Evolutionary conservation across 53 echinoderm and acorn worm genomes (phyloP), one percentile per base, ranked within the genome.

Genomic region (Pentamera pediparva): DNA sequence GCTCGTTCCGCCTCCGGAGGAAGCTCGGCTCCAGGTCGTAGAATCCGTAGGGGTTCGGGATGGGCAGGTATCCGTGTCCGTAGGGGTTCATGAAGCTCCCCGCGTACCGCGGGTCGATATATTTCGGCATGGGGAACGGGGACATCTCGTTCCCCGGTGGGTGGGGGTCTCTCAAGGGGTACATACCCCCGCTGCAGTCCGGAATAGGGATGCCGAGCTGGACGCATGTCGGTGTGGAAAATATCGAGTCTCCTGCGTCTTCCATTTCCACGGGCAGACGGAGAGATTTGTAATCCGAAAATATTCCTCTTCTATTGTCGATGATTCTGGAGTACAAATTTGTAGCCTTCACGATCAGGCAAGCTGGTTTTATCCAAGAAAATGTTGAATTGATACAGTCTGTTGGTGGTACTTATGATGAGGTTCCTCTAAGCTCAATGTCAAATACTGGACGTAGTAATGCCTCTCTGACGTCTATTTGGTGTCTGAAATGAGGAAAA

Each of bases 1-100:
- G 59, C 75, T 96, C 96, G 88, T 96, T 96, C 37, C 96, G 82
- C 38, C 96, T 72, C 21, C 96, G 85, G 56, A 96, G 90, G 30
- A 96, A 96, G 37, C 91, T 91, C 75, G 96, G 96, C 79, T 96
- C 96, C 25, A 90, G 79, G 61, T 96, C 96, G 83, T 96, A 96
- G 69, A 91, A 96, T 0, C 96, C 96, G 78, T 91, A 91, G 21
- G 96, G 96, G 63, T 88, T 87, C 22, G 96, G 91, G 33, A 96
- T 69, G 47, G 96, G 96, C 33, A 96, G 83, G 62, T 92, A 92
- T 51, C 90, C 82, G 40, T 81, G 81, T 28, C 91, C 88, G 69
- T 96, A 96, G 45, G 87, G 90, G 33, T 87, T 84, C 85, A 96
- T 96, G 81, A 90, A 91, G 9, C 90, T 87, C 38, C 85, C 79